Conservation (phyloP, 1,140 invertebrate species). For the Aradophagus sp. region DNA sequence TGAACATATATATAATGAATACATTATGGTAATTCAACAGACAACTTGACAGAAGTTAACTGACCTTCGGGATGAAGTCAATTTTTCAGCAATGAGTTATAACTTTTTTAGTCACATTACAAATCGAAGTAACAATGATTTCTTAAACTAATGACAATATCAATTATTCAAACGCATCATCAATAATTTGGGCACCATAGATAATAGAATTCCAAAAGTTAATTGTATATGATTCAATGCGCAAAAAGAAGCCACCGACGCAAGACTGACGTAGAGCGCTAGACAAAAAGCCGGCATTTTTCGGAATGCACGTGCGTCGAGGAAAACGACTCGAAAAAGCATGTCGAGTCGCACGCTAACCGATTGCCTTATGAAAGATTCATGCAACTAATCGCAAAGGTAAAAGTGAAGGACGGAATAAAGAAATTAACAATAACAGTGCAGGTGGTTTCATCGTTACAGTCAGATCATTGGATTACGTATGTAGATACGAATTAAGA, state of each 20-base stretch:
- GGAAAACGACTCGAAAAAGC: constrained; percentile 36
- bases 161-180: neutral
- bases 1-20: too few species aligned
- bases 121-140: constrained; percentile 1
- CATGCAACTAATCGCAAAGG: constrained; percentile 34
- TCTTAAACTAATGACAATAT: constrained; percentile 1
- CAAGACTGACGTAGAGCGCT: constrained; percentile 15
- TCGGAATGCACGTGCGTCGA: constrained; percentile 10
- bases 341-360: constrained; percentile 9
- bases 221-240: constrained; percentile 13
- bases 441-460: too few species aligned
- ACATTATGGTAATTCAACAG: too few species aligned
- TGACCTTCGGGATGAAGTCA: too few species aligned
- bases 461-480: too few species aligned
- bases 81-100: too few species aligned
- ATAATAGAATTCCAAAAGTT: constrained; percentile 29
- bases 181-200: constrained; percentile 9
- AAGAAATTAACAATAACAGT: constrained; percentile 35
- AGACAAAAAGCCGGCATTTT: constrained; percentile 30
- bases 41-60: too few species aligned
- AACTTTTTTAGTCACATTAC: neutral
- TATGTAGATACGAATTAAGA: too few species aligned
- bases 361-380: constrained; percentile 46
- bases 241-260: neutral
- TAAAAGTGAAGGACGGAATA: constrained; percentile 45